Conservation (phyloP, 2,113 vertebrate species). For the Halcyon malimbica region DNA sequence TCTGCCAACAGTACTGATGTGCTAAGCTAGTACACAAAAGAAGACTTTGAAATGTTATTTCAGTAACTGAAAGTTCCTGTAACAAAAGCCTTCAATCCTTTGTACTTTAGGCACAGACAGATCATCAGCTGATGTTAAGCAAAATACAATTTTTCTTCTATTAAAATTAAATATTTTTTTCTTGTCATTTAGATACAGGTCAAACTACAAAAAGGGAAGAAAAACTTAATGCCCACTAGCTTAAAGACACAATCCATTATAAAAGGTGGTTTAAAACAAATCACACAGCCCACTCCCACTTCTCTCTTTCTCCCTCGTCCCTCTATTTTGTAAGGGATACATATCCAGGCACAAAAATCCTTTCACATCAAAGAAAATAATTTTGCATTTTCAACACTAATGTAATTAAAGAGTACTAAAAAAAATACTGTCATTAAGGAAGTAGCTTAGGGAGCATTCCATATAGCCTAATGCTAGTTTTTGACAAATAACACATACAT, state of each 20-base stretch:
- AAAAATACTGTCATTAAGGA: not conserved
- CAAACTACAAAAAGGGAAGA: not conserved
- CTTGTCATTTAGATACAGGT: not conserved
- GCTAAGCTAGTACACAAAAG: not conserved
- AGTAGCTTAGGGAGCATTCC: not conserved
- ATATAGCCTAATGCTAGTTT: not conserved
- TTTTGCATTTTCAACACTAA: not conserved
- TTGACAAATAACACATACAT: not conserved
- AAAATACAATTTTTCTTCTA: not conserved
- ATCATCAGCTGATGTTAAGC: not conserved
- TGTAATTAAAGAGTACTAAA: not conserved
- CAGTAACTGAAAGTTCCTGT: not conserved
- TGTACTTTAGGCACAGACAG: not conserved
- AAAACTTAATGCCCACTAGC: not conserved
- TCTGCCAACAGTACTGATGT: not conserved
- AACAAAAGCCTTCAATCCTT: not conserved
- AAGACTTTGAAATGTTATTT: not conserved
- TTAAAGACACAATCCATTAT: not conserved
- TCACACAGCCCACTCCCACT: fast-evolving
- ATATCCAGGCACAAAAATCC: not conserved
- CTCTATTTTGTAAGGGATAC: not conserved
- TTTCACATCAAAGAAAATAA: not conserved
- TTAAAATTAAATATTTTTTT: not conserved
- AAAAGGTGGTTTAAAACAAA: not conserved
- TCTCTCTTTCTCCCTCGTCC: not conserved